Percentiles rank a stretch among this genome's conserved stretches.
phyloP scores from a whole-genome alignment of 1,140 invertebrate genomes.

The Calliopsis andreniformis region DNA sequence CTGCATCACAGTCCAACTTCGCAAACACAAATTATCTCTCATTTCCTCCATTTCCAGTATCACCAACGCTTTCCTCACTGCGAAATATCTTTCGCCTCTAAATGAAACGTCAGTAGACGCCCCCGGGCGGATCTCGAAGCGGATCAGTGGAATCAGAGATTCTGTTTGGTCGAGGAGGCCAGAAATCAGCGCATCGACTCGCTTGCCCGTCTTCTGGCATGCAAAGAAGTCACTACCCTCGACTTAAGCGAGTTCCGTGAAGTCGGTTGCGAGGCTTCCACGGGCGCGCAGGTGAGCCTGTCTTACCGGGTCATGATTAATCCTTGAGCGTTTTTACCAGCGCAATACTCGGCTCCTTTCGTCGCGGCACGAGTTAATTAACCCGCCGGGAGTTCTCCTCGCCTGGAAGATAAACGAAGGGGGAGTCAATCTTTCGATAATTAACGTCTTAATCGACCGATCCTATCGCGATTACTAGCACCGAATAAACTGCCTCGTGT shows the following conservation, averaged over 20 bases:
- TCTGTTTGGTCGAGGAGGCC: slow-evolving; percentile 4
- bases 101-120: too few species aligned
- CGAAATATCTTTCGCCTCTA: too few species aligned
- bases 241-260: slow-evolving; percentile 36
- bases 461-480: slow-evolving; percentile 47
- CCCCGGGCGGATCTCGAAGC: too few species aligned
- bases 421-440: slow-evolving; percentile 54
- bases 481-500: slow-evolving; percentile 24
- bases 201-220: slow-evolving; percentile 37
- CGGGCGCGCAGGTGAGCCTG: slow-evolving; percentile 2
- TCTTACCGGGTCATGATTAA: slow-evolving; percentile 50
- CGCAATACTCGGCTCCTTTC: slow-evolving; percentile 21
- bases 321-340: slow-evolving; percentile 43
- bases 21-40: background rate
- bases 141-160: slow-evolving; percentile 8
- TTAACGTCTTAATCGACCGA: slow-evolving; percentile 64
- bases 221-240: slow-evolving; percentile 59
- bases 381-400: slow-evolving; percentile 14
- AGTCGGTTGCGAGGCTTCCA: slow-evolving; percentile 27
- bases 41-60: background rate
- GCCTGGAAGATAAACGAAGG: slow-evolving; percentile 12
- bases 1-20: too few species aligned
- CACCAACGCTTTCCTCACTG: too few species aligned
- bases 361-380: slow-evolving; percentile 57
- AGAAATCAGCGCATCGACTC: slow-evolving; percentile 27